Evolutionary conservation across 2,888 invertebrate genomes (phyloP).

Genomic region (Ganaspis brasiliensis): DNA sequence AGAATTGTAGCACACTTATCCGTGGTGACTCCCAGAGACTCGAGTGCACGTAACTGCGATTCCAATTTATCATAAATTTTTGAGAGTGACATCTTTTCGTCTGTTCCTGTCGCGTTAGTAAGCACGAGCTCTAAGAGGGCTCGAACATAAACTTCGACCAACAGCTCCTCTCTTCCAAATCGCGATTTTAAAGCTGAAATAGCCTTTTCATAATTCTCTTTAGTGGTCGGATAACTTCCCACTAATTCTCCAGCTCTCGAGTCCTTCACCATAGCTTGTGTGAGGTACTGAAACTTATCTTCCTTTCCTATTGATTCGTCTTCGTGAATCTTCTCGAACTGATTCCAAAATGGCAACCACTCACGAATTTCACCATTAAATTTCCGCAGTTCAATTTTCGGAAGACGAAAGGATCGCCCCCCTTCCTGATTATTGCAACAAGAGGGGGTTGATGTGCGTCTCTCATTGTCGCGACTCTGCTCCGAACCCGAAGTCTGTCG

Average conservation of each 20-base stretch:
- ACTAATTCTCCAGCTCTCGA: not conserved
- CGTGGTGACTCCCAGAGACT: slow-evolving; percentile 55
- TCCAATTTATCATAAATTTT: not conserved
- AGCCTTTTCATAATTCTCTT: not conserved
- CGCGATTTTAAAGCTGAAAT: not conserved
- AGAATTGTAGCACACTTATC: slow-evolving; percentile 55
- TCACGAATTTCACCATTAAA: slow-evolving; percentile 60
- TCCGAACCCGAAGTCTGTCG: too few relatives aligned
- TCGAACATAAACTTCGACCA: slow-evolving; percentile 67
- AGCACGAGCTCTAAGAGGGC: slow-evolving; percentile 65
- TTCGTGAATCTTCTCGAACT: slow-evolving; percentile 63
- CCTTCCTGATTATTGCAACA: too few relatives aligned
- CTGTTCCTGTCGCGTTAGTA: slow-evolving; percentile 43
- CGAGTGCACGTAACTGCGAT: not conserved
- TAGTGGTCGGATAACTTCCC: too few relatives aligned
- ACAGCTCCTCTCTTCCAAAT: slow-evolving; percentile 63
- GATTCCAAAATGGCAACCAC: slow-evolving; percentile 65
- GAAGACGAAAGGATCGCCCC: not conserved
- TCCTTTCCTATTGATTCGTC: slow-evolving; percentile 27
- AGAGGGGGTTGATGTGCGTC: too few relatives aligned
- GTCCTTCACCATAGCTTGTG: slow-evolving; percentile 46
- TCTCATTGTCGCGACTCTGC: too few relatives aligned
- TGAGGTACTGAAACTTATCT: slow-evolving; percentile 63
- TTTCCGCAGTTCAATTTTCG: slow-evolving; percentile 55
- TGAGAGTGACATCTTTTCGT: not conserved